Percentiles rank a stretch among this genome's conserved stretches.
Evolutionary conservation across 2,113 vertebrate genomes (phyloP).

Genomic region (Pseudopipra pipra): DNA sequence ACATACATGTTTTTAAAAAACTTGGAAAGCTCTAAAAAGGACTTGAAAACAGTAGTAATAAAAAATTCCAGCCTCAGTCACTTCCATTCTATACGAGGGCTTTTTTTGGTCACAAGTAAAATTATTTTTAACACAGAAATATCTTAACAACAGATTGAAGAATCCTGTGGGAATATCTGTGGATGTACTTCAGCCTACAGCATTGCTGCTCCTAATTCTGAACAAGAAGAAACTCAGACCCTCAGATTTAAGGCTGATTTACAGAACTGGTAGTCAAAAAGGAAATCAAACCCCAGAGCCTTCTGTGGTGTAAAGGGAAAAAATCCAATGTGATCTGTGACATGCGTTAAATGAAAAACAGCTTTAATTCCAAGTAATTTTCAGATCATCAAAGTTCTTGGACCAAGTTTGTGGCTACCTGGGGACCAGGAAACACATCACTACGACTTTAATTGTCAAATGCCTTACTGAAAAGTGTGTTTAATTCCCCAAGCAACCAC

Average conservation of each 20-base stretch:
- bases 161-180: not conserved
- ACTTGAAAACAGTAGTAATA: not conserved
- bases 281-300: not conserved
- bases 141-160: not conserved
- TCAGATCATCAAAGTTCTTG: not conserved
- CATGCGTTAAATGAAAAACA: not conserved
- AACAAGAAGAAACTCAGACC: not conserved
- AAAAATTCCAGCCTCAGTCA: not conserved
- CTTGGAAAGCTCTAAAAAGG: not conserved
- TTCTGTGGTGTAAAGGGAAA: not conserved
- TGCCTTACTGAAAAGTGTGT: not conserved
- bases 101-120: not conserved
- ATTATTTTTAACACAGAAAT: not conserved
- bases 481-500: not conserved
- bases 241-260: not conserved
- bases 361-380: not conserved
- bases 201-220: not conserved
- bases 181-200: not conserved
- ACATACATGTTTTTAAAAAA: not conserved
- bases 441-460: not conserved
- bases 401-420: not conserved
- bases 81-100: not conserved
- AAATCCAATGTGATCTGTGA: not conserved
- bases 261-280: not conserved
- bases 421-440: not conserved